Evolutionary conservation across 1,140 invertebrate genomes (phyloP).

Genomic region (Pygmarrhopalites habei): DNA sequence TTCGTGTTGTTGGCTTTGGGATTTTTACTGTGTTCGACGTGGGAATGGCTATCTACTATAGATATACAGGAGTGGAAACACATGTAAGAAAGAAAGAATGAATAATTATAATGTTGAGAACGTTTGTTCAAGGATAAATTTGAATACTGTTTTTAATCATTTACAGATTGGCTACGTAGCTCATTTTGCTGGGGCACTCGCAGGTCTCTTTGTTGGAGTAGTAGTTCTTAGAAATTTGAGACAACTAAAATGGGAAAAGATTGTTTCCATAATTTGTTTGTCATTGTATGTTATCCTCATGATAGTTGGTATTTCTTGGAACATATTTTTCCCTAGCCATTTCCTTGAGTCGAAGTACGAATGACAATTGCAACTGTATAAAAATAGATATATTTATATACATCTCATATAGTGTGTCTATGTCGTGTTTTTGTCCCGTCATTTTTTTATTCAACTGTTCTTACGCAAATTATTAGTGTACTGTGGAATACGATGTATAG

Average conservation of each 20-base stretch:
- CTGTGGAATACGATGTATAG: too few relatives aligned
- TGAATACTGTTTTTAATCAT: conserved; percentile 14
- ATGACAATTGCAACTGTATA: too few relatives aligned
- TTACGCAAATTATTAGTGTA: too few relatives aligned
- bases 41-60: conserved; percentile 71
- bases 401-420: too few relatives aligned
- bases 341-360: background rate
- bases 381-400: too few relatives aligned
- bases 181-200: conserved; percentile 77
- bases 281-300: conserved; percentile 67
- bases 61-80: conserved; percentile 55
- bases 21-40: conserved; percentile 66
- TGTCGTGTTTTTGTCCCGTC: too few relatives aligned
- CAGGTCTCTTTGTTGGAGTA: conserved; percentile 87
- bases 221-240: conserved; percentile 81
- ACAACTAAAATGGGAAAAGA: conserved; percentile 73
- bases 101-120: background rate
- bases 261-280: conserved; percentile 72
- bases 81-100: conserved; percentile 25
- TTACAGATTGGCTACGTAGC: conserved; percentile 76
- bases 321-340: conserved; percentile 49
- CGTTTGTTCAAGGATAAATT: background rate
- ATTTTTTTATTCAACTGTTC: too few relatives aligned
- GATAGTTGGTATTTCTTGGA: conserved; percentile 65
- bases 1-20: conserved; percentile 69